Evolutionary conservation across 2,113 vertebrate genomes (phyloP), one percentile per base, ranked within the genome.

Genomic region (Psittacus erithacus): DNA sequence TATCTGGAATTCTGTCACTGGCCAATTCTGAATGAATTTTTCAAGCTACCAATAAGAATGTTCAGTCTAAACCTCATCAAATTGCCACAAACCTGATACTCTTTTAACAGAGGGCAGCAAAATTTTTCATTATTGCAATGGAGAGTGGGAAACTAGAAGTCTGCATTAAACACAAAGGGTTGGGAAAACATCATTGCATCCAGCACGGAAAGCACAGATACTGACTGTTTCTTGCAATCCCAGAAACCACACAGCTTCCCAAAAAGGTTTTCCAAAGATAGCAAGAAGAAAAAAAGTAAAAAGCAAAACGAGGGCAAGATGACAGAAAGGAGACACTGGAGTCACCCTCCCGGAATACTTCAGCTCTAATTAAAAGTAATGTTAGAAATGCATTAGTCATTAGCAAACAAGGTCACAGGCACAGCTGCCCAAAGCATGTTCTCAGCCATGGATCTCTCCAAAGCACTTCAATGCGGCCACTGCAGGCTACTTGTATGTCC

Each of bases 281-380:
- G 13, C 2, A 5, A 52, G 25, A 44, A 31, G 17, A 31, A 41
- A 43, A 43, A 41, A 46, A 80, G 7, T 17, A 57, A 55, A 65
- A 73, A 73, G 53, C 29, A 55, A 82, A 92, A 94, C 1, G 9
- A 92, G 83, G 82, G n/a, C 63, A 83, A 94, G 68, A 82, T 39
- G 95, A 82, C 43, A 73, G 92, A 92, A 96, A 97, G 82, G 71
- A 92, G 82, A 96, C 63, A 93, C 80, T 71, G 1, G 14, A 25
- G 67, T 59, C 75, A 92, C 67, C 74, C 49, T 63, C 71, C 59
- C 38, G 63, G 59, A 87, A 57, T 38, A 31, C 64, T 79, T 86
- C 68, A 86, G 33, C 69, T 83, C 94, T 93, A 96, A 97, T 92
- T 95, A 93, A 92, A 96, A 94, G 87, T 52, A 69, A 76, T 78